Conservation (phyloP, 2,797 vertebrate species). For the Gambelia wislizenii region DNA sequence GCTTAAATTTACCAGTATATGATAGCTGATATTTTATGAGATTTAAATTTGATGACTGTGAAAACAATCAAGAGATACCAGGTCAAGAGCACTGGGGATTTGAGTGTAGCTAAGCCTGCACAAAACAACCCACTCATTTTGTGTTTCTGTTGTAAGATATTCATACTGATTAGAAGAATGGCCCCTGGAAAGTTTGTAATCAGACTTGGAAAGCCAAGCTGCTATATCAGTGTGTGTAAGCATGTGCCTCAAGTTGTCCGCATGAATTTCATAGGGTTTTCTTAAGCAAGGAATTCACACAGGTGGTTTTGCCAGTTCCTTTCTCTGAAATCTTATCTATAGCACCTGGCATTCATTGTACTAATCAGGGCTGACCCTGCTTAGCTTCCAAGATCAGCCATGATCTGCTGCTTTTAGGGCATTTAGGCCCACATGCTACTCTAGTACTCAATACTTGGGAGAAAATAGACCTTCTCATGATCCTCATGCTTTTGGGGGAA, state of each 20-base stretch:
- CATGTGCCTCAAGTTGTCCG: too few species aligned
- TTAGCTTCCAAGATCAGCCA: too few species aligned
- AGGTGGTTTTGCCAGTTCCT: too few species aligned
- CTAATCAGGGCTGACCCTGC: too few species aligned
- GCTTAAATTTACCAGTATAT: background rate
- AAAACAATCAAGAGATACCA: background rate
- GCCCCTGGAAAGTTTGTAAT: background rate
- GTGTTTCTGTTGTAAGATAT: background rate
- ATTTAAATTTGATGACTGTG: background rate
- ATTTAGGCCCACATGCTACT: too few species aligned
- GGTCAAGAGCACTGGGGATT: background rate
- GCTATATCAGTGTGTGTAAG: background rate
- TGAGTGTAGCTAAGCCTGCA: background rate
- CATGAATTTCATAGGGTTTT: too few species aligned
- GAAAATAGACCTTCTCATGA: background rate
- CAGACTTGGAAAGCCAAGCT: background rate
- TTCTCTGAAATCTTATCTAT: too few species aligned
- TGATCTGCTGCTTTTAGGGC: too few species aligned
- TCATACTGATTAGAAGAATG: background rate
- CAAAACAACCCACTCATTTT: background rate
- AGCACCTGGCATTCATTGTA: too few species aligned
- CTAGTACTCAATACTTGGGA: too few species aligned
- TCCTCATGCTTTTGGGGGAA: background rate
- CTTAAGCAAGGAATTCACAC: too few species aligned
- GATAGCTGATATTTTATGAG: background rate